These are phyloP conservation scores for Rhipidura dahli DNA, from an alignment of 2,113 vertebrate genomes.

Conservation along the genomic window DNA sequence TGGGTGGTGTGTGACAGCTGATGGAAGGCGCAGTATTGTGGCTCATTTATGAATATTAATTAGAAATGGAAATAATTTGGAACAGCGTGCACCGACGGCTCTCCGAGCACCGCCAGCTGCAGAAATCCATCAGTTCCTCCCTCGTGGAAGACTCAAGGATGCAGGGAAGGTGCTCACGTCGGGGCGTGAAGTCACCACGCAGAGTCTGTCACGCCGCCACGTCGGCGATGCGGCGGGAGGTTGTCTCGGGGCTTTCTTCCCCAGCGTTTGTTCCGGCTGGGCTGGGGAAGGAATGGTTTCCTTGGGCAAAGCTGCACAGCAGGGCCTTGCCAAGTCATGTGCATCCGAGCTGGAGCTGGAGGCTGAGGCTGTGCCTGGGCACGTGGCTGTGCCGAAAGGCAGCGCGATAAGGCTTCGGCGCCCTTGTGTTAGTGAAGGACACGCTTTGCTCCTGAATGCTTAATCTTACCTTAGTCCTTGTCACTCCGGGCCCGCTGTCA, in stretches of 20 bases:
- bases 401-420: background rate
- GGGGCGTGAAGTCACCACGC: background rate
- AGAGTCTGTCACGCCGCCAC: fast-evolving
- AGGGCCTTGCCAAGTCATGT: background rate
- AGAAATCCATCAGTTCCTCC: background rate
- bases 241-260: background rate
- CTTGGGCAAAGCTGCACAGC: background rate
- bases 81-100: background rate
- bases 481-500: background rate
- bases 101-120: background rate
- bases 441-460: background rate
- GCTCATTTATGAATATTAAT: slow-evolving; percentile 27
- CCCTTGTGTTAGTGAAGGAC: background rate
- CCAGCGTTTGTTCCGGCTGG: fast-evolving
- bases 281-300: background rate
- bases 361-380: background rate
- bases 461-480: slow-evolving; percentile 8
- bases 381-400: background rate
- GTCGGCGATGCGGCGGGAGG: fast-evolving
- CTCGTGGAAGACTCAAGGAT: fast-evolving
- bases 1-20: slow-evolving; percentile 8
- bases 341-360: background rate
- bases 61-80: slow-evolving; percentile 9
- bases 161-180: background rate
- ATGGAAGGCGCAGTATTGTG: background rate